These are phyloP conservation scores for Mythimna ferrago DNA, from an alignment of 2,888 invertebrate genomes.

Conservation along the genomic window DNA sequence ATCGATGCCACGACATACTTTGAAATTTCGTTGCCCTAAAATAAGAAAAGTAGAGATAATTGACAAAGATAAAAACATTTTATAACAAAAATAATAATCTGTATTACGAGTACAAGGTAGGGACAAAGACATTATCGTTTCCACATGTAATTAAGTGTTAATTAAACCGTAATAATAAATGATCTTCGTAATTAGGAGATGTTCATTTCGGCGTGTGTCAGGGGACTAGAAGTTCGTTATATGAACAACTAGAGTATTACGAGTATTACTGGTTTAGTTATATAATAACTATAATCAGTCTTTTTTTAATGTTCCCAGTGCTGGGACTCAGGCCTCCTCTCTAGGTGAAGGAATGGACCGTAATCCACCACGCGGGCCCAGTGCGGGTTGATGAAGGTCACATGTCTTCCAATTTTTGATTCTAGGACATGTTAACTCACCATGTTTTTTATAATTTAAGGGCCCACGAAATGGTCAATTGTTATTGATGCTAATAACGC, in stretches of 20 bases:
- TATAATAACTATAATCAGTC: too few relatives aligned
- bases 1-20: neutral
- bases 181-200: conserved; percentile 18
- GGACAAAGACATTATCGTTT: neutral
- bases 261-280: neutral
- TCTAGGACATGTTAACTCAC: too few relatives aligned
- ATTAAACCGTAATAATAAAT: conserved; percentile 22
- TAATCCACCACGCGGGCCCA: too few relatives aligned
- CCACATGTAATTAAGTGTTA: conserved; percentile 19
- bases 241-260: neutral
- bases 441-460: too few relatives aligned
- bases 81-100: neutral
- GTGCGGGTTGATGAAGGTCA: too few relatives aligned
- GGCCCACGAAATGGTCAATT: too few relatives aligned
- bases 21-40: neutral
- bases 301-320: too few relatives aligned
- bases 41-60: neutral
- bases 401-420: too few relatives aligned
- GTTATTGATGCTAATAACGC: too few relatives aligned
- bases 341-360: too few relatives aligned
- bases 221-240: neutral
- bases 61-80: neutral
- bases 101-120: neutral
- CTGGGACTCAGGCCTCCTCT: too few relatives aligned
- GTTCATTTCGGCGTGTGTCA: conserved; percentile 16